Evolutionary conservation across 2,113 vertebrate genomes (phyloP), one percentile per base, ranked within the genome.

Genomic region (Meriones unguiculatus): DNA sequence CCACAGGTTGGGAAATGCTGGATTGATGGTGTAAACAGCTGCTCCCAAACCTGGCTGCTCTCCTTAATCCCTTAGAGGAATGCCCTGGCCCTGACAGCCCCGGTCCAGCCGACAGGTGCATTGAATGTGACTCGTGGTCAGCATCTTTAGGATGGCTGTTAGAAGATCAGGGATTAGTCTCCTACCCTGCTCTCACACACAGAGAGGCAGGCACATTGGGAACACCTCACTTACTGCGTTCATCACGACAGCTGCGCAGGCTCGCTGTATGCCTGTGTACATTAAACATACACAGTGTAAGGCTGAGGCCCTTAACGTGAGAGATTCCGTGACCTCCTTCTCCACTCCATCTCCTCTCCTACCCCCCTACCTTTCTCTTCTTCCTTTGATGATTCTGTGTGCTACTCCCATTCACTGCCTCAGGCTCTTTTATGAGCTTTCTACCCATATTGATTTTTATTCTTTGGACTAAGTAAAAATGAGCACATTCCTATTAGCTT

Each of bases 381-480:
- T 86, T 76, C 38, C 72, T 12, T 65, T 28, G 22, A 89, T 35
- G 28, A 3, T 50, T 38, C 57, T 77, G 59, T 84, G 1, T 76
- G 54, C 46, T 0, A 46, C 12, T 62, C 46, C 86, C 24, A 69
- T 17, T 30, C 4, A 11, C 69, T 54, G 50, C 25, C 57, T 95
- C 12, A 4, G n/a, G 41, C 35, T 85, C 38, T 64, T 82, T 89
- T 13, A 70, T 84, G 88, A 32, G 57, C 52, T 72, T 65, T 89
- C 24, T 76, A 11, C 52, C 32, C 57, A 28, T 70, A 32, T n/a
- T 67, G 28, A 65, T 87, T 73, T 70, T 75, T 87, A 25, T 57
- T 91, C 25, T 85, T 95, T 50, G 76, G 46, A 95, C 52, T 52
- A 54, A 93, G 65, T 92, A 84, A 85, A 95, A 67, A 10, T 75